Percentiles rank a stretch among this genome's conserved stretches.
Conservation (phyloP, 2,797 vertebrate genomes). For the Gadopsis bispinosus region DNA sequence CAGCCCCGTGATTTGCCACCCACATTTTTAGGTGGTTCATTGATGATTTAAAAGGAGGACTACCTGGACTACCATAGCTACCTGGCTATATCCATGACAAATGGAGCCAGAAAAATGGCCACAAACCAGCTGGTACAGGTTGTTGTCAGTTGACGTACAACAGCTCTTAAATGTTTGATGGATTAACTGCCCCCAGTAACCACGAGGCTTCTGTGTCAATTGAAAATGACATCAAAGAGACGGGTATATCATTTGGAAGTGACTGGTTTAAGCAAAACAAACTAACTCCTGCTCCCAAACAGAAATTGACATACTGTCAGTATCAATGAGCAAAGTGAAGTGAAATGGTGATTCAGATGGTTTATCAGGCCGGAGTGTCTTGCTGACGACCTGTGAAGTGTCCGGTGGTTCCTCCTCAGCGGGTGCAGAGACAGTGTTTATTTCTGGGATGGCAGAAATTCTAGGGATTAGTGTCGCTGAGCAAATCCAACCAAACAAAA, state of each 20-base stretch:
- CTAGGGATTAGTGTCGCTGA: neutral
- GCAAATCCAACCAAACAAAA: conserved; percentile 16
- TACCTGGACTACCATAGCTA: no score
- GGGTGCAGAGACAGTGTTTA: neutral
- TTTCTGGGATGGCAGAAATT: neutral
- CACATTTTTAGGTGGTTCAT: no score
- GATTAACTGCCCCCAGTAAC: neutral
- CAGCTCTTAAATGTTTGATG: neutral
- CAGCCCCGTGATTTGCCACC: no score
- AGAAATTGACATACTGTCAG: neutral
- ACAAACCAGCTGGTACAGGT: neutral
- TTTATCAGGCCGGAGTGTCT: neutral
- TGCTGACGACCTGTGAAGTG: neutral
- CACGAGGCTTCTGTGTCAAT: no score
- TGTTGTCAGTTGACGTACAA: neutral
- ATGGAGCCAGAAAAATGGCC: no score
- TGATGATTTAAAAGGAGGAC: no score
- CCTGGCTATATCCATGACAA: no score
- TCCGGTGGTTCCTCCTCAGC: neutral
- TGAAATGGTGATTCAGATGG: neutral
- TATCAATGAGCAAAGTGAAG: neutral
- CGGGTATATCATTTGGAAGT: no score
- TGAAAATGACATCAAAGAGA: no score
- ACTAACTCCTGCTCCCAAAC: neutral
- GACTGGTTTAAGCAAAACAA: neutral